Evolutionary conservation across 1,140 invertebrate species (phyloP), one percentile per base, ranked within the genome.

Genomic region (Ridgeia piscesae): DNA sequence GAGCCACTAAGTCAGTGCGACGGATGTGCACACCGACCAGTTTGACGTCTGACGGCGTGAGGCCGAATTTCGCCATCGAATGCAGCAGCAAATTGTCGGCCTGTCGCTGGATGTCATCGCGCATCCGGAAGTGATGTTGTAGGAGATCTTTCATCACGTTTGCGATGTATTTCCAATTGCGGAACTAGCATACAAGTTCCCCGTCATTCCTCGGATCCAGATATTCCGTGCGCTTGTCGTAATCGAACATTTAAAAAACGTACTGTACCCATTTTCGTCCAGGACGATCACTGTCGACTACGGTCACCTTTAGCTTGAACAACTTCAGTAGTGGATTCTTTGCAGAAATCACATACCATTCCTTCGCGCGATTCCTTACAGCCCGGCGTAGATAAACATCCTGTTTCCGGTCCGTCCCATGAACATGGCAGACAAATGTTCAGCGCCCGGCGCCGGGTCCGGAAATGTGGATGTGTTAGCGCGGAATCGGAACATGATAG

Each of bases 311-410:
- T 6, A 91, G 33, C 33, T 6, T 6, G 91, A 91, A 91, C 2
- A 91, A 8, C 31, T 6, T 35, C 31, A 91, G 31, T 35, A 91
- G 6, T 33, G 33, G 33, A 27, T n/a, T 34, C 4, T 35, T 42
- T 91, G n/a, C 34, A 4, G 33, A n/a, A 9, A 91, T 91, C 33
- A 91, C 91, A 35, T 35, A 35, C 35, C 35, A n/a, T 34, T n/a
- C 31, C 91, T 35, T 33, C 91, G 33, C 35, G 91, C 92, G n/a
- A 93, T 33, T 21, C 50, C 42, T 33, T 42, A 33, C 33, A 91
- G 58, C 33, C 91, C 91, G 77, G 91, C 92, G 48, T 92, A 93
- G 42, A 34, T 92, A 35, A 92, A 93, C 33, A 93, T 92, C 31
- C 35, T 58, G 89, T 93, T 93, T 31, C 92, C 92, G 1, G 92